phyloP scores from a whole-genome alignment of 2,113 vertebrate genomes.

The Dascyllus trimaculatus region DNA sequence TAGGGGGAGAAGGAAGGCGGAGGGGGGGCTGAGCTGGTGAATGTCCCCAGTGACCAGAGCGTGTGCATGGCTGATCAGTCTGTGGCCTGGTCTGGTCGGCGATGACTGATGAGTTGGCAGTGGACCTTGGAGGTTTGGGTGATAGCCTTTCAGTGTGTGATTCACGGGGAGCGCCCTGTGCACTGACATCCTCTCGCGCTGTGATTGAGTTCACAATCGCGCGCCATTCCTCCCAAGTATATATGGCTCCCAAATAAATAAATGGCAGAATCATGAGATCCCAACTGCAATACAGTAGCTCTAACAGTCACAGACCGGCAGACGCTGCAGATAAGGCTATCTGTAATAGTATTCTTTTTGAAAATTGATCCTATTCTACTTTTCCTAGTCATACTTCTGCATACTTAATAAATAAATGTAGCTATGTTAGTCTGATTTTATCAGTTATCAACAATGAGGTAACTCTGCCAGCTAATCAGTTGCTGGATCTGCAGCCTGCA shows the following conservation, averaged over 20 bases:
- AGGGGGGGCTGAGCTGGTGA: conserved; percentile 57
- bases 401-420: conserved; percentile 4
- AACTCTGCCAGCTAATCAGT: background rate
- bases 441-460: too few species aligned
- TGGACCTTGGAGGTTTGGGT: conserved; percentile 86
- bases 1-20: conserved; percentile 51
- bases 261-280: conserved; percentile 76
- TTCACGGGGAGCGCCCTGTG: conserved; percentile 80
- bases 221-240: conserved; percentile 71
- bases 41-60: conserved; percentile 76
- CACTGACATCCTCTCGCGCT: conserved; percentile 77
- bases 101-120: conserved; percentile 84
- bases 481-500: background rate
- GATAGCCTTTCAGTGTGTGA: conserved; percentile 86
- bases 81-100: conserved; percentile 69
- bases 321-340: conserved; percentile 56
- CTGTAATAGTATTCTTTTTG: conserved; percentile 17
- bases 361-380: conserved; percentile 9
- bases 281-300: conserved; percentile 50
- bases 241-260: conserved; percentile 74
- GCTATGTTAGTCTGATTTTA: background rate
- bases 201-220: conserved; percentile 85
- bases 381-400: conserved; percentile 16
- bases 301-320: conserved; percentile 32
- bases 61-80: conserved; percentile 81